Conservation (phyloP, 2,888 invertebrate genomes). For the Aphrophora alni region DNA sequence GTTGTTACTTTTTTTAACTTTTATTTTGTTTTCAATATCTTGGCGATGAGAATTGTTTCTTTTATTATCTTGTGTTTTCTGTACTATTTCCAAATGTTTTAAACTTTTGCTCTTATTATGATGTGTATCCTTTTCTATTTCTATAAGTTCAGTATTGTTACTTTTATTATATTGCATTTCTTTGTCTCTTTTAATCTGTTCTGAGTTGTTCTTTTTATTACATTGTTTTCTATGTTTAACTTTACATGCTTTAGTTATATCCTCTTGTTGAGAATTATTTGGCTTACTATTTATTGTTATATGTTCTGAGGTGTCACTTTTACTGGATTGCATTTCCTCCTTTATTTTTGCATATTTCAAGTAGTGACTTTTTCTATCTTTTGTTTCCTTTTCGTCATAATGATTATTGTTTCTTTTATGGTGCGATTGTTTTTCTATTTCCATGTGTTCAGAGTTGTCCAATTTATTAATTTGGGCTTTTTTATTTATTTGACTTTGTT, state of each 20-base stretch:
- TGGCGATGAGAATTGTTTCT: background rate
- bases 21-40: no score
- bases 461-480: no score
- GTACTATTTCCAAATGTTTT: background rate
- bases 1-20: no score
- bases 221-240: background rate
- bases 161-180: background rate
- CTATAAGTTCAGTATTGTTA: background rate
- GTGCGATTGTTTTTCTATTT: no score
- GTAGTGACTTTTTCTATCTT: background rate
- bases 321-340: background rate
- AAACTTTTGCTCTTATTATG: background rate
- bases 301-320: background rate
- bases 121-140: background rate
- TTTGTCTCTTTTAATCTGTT: background rate
- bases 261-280: no score
- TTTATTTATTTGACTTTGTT: no score
- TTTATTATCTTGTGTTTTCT: background rate
- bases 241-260: background rate
- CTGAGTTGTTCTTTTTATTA: background rate
- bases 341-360: background rate
- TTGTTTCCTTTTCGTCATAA: background rate
- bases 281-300: no score
- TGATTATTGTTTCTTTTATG: no score
- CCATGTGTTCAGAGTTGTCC: no score